Conservation (phyloP, 2,888 invertebrate species). For the Dorcus parallelipipedus region DNA sequence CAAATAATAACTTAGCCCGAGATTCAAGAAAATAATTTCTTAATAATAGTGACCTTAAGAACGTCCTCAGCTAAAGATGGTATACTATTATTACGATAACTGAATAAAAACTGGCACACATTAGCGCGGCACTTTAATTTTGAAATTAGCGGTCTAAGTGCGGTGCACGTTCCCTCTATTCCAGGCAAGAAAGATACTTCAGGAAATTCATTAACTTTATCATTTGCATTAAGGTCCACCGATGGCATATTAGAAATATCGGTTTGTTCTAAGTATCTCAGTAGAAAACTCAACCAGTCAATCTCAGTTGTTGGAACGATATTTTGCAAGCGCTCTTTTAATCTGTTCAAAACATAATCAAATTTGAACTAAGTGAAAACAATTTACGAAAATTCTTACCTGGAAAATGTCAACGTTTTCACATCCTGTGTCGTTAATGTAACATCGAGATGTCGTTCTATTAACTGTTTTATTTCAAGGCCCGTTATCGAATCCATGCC, state of each 20-base stretch:
- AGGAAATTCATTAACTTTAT: background rate
- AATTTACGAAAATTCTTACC: slow-evolving; percentile 37
- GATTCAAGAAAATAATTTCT: too few relatives aligned
- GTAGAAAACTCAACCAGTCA: too few relatives aligned
- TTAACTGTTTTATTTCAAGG: slow-evolving; percentile 90
- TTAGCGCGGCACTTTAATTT: slow-evolving; percentile 53
- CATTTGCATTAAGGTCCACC: slow-evolving; percentile 46
- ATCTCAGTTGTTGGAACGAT: too few relatives aligned
- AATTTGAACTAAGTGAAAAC: too few relatives aligned
- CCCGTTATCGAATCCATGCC: slow-evolving; percentile 98
- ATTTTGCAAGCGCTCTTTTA: too few relatives aligned
- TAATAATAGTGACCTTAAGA: slow-evolving; percentile 49
- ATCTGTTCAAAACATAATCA: too few relatives aligned
- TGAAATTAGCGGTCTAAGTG: slow-evolving; percentile 53
- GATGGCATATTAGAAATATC: slow-evolving; percentile 44
- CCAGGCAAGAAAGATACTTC: slow-evolving; percentile 56
- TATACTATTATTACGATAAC: slow-evolving; percentile 48
- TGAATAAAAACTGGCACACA: slow-evolving; percentile 55
- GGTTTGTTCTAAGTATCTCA: too few relatives aligned
- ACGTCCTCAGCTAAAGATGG: slow-evolving; percentile 53
- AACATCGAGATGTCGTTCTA: slow-evolving; percentile 86
- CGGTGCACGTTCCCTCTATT: slow-evolving; percentile 61
- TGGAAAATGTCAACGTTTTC: slow-evolving; percentile 73
- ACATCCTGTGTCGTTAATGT: slow-evolving; percentile 84
- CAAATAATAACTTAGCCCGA: too few relatives aligned